Evolutionary conservation across 2,113 vertebrate species (phyloP).

Genomic region (Corythornis cristatus): DNA sequence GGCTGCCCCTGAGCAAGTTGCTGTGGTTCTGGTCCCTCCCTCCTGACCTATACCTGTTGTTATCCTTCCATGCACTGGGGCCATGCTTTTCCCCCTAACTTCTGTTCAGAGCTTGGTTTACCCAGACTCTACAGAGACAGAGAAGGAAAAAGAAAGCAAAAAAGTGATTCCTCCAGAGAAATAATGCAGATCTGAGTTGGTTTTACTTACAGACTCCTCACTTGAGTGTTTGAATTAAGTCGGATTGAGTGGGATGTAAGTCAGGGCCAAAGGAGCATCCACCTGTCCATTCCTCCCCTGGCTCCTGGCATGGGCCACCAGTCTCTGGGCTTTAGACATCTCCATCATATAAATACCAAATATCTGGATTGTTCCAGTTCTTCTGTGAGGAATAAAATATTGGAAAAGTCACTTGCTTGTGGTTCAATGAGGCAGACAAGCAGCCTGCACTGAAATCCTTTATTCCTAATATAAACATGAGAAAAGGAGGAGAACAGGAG

Average conservation of each 20-base stretch:
- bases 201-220: background rate
- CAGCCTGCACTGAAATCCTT: background rate
- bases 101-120: background rate
- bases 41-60: background rate
- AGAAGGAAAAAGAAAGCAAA: background rate
- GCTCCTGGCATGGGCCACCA: background rate
- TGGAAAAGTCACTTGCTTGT: background rate
- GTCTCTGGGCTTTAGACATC: background rate
- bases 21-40: background rate
- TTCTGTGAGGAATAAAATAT: rapidly evolving
- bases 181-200: rapidly evolving
- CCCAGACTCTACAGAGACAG: background rate
- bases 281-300: background rate
- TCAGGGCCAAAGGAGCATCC: background rate
- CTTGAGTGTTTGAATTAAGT: background rate
- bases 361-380: background rate
- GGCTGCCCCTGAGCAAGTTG: background rate
- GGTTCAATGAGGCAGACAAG: background rate
- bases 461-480: background rate
- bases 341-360: background rate
- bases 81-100: background rate
- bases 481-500: no score
- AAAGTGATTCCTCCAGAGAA: rapidly evolving
- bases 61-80: background rate
- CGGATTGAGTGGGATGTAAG: background rate